These are phyloP conservation scores for Heliopora coerulea DNA, from an alignment of 92 coral and sea anemone genomes.

Conservation along the genomic window DNA sequence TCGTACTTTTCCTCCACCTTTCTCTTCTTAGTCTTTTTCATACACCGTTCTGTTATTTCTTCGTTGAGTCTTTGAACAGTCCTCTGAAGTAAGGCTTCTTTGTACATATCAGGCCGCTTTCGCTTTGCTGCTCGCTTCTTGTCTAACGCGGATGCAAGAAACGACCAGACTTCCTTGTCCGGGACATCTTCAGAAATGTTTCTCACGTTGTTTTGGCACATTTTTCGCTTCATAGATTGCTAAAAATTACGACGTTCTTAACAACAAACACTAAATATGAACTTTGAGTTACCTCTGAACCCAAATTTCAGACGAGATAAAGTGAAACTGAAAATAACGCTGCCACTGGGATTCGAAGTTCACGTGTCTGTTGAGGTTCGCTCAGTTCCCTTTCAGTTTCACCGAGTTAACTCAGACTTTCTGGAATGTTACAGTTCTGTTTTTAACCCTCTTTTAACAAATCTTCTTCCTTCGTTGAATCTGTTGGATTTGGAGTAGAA, in stretches of 20 bases:
- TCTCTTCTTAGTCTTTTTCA: slow-evolving; percentile 73
- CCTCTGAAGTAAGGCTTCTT: slow-evolving; percentile 82
- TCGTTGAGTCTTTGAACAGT: slow-evolving; percentile 88
- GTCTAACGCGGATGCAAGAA: slow-evolving; percentile 77
- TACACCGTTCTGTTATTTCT: slow-evolving; percentile 89
- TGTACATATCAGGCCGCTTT: slow-evolving; percentile 84
- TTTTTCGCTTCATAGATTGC: slow-evolving; percentile 54
- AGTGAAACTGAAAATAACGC: not conserved
- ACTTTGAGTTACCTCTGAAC: not conserved
- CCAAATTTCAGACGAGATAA: not conserved
- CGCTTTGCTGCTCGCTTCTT: slow-evolving; percentile 79
- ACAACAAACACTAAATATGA: not conserved
- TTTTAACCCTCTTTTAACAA: not conserved
- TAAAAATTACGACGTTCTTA: not conserved
- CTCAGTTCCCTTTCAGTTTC: not conserved
- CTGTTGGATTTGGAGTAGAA: not conserved
- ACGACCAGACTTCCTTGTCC: slow-evolving; percentile 93
- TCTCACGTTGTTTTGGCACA: slow-evolving; percentile 38
- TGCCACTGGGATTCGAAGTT: not conserved
- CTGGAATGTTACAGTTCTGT: not conserved
- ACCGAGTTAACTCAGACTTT: not conserved
- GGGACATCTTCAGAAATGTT: slow-evolving; percentile 48
- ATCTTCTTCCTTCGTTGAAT: not conserved
- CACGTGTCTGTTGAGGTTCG: not conserved
- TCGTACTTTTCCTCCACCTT: slow-evolving; percentile 76